Conservation (phyloP, 1,140 invertebrate species). For the Achatina immaculata region DNA sequence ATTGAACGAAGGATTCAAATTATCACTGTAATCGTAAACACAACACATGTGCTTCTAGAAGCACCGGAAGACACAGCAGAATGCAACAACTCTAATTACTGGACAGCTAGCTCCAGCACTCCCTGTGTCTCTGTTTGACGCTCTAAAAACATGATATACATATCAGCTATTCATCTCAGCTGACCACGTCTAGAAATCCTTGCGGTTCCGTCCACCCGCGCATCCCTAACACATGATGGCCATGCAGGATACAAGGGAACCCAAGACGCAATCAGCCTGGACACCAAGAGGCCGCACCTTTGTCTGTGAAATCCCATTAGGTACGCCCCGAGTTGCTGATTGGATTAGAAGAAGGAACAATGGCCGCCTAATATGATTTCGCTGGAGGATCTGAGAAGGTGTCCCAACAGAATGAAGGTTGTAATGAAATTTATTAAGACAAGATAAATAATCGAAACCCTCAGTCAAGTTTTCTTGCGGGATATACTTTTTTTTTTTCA, state of each 20-base stretch:
- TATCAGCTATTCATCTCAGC: background rate
- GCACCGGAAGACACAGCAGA: no score
- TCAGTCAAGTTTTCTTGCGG: background rate
- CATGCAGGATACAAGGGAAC: background rate
- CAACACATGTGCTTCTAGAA: no score
- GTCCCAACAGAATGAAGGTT: background rate
- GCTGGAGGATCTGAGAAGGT: background rate
- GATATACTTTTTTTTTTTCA: background rate
- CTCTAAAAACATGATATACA: no score
- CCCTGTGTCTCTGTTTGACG: no score
- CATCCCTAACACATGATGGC: background rate
- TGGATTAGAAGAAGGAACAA: background rate
- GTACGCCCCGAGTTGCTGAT: background rate
- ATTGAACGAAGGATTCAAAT: no score
- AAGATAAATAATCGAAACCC: constrained; percentile 11
- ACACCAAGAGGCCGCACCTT: background rate
- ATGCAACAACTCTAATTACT: no score
- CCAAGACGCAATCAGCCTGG: background rate
- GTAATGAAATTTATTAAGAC: constrained; percentile 11
- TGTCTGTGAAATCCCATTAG: background rate
- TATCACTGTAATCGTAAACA: no score
- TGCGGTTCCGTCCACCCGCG: no score
- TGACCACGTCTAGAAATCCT: background rate
- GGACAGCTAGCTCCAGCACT: no score
- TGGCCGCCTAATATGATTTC: background rate